Conservation (phyloP, 2,797 vertebrate species). For the Myotis myotis region DNA sequence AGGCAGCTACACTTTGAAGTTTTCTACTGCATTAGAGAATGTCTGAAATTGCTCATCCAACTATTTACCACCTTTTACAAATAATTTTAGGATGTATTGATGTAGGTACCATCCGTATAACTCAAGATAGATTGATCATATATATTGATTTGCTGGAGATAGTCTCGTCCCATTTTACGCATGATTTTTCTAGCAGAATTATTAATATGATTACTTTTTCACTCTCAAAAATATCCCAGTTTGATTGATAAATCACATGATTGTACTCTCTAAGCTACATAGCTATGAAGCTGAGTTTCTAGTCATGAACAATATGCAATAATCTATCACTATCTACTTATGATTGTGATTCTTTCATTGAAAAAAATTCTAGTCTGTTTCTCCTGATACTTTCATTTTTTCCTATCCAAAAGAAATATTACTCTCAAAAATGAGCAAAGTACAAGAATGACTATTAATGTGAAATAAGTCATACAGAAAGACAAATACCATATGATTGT, state of each 20-base stretch:
- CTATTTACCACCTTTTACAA: background rate
- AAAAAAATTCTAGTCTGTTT: constrained; percentile 22
- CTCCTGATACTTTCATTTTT: background rate
- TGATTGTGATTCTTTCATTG: background rate
- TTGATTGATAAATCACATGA: background rate
- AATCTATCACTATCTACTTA: background rate
- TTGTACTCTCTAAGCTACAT: background rate
- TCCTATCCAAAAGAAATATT: background rate
- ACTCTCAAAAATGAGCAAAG: constrained; percentile 4
- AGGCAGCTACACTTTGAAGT: background rate
- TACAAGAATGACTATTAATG: background rate
- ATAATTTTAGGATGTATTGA: background rate
- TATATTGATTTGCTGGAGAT: background rate
- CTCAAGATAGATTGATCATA: background rate
- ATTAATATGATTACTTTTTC: background rate
- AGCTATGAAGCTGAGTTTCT: background rate
- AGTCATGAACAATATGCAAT: background rate
- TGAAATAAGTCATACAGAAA: background rate
- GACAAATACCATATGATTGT: background rate
- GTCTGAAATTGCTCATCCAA: background rate
- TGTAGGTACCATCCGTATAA: background rate
- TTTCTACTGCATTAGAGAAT: background rate
- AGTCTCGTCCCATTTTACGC: background rate
- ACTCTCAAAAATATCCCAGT: background rate
- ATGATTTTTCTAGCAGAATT: background rate